A percentile compares a stretch with the other conserved stretches of the same genome.
Evolutionary conservation across 1,140 invertebrate species (phyloP).

Genomic region (Drosophila paulistorum): DNA sequence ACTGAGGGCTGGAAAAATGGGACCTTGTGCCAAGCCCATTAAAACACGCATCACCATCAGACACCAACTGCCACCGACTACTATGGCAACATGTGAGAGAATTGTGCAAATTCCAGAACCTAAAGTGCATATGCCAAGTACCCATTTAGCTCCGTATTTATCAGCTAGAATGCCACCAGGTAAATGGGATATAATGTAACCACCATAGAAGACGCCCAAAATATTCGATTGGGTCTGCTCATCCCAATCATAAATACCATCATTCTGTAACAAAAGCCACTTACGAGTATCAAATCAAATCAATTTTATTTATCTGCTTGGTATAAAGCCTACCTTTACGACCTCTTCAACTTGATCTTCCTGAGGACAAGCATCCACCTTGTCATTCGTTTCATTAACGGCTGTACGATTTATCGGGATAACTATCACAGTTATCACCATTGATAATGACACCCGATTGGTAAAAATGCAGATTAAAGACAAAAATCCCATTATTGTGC

Average conservation of each 20-base stretch:
- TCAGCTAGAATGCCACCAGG: constrained; percentile 90
- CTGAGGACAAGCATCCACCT: constrained; percentile 14
- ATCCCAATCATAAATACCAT: constrained; percentile 34
- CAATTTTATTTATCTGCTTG: neutral
- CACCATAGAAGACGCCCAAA: constrained; percentile 88
- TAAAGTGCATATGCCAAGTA: constrained; percentile 32
- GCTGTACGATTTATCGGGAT: constrained; percentile 26
- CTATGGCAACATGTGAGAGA: constrained; percentile 4
- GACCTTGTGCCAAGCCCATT: constrained; percentile 88
- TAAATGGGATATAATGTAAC: constrained; percentile 89
- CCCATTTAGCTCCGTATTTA: constrained; percentile 88
- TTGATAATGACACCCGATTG: constrained; percentile 32
- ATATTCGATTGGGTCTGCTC: constrained; percentile 68
- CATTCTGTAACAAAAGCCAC: constrained; percentile 5
- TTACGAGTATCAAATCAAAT: no score
- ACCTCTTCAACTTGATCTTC: neutral
- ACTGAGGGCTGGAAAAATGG: constrained; percentile 89
- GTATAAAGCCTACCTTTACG: neutral
- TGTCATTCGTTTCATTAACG: neutral
- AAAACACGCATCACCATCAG: constrained; percentile 86
- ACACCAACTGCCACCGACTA: constrained; percentile 82
- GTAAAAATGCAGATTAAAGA: constrained; percentile 21
- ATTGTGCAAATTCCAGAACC: constrained; percentile 25
- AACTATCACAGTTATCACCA: constrained; percentile 34
- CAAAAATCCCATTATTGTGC: constrained; percentile 25